Evolutionary conservation across 2,888 invertebrate species (phyloP).

Genomic region (Tuta absoluta): DNA sequence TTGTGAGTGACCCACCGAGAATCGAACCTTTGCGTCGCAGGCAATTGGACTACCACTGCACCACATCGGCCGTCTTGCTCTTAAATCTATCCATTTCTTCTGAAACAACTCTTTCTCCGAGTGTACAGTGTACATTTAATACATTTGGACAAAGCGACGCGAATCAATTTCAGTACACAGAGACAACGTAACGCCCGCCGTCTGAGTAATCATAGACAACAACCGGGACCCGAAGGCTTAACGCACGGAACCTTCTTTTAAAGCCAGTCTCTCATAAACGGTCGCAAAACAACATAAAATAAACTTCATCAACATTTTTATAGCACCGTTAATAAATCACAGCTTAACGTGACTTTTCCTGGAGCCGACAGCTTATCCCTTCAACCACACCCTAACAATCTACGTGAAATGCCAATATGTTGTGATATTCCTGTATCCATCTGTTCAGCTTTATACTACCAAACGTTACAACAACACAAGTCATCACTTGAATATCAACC

Average conservation of each 20-base stretch:
- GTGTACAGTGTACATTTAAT: neutral
- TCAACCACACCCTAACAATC: slow-evolving; percentile 48
- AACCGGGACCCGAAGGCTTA: too few species aligned
- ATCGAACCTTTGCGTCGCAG: too few species aligned
- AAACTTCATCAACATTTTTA: neutral
- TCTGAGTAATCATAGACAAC: too few species aligned
- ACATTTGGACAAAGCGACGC: slow-evolving; percentile 22
- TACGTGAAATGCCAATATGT: slow-evolving; percentile 64
- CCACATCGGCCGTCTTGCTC: too few species aligned
- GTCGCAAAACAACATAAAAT: neutral
- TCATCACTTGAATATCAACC: neutral
- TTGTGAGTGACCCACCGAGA: too few species aligned
- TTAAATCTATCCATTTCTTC: too few species aligned
- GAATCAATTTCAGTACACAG: slow-evolving; percentile 24
- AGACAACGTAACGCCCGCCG: too few species aligned
- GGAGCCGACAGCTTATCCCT: slow-evolving; percentile 34
- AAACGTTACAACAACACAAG: slow-evolving; percentile 27
- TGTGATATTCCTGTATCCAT: slow-evolving; percentile 54
- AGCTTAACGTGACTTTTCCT: neutral
- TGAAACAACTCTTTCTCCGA: too few species aligned
- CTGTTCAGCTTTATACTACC: neutral
- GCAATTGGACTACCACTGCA: too few species aligned
- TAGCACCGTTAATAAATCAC: neutral
- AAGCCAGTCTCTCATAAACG: too few species aligned
- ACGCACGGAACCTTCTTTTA: too few species aligned